Conservation (phyloP, 2,888 invertebrate species). For the Trissoscelio sp. region DNA sequence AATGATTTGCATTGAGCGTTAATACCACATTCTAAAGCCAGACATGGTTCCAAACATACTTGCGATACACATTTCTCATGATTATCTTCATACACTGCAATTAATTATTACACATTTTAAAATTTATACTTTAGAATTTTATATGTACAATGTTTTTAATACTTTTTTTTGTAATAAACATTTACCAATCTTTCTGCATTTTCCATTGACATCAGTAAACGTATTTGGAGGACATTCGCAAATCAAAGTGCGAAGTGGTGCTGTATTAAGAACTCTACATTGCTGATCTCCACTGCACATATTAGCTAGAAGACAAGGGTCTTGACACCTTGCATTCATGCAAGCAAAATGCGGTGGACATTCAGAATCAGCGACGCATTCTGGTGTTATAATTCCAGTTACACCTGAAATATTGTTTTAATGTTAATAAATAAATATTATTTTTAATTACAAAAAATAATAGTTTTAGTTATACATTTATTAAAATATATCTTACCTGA, state of each 20-base stretch:
- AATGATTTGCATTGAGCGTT: conserved; percentile 92
- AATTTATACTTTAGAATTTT: too few species aligned
- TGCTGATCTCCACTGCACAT: conserved; percentile 91
- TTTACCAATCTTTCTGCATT: conserved; percentile 86
- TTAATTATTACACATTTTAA: conserved; percentile 57
- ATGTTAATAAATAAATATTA: too few species aligned
- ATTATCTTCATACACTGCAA: conserved; percentile 86
- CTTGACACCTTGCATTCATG: conserved; percentile 89
- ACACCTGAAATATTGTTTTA: conserved; percentile 67
- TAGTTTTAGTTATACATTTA: too few species aligned
- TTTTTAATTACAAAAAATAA: not conserved
- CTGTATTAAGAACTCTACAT: conserved; percentile 90
- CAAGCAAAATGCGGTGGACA: conserved; percentile 91
- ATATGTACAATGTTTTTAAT: not conserved
- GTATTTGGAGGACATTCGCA: conserved; percentile 94
- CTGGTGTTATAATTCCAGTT: conserved; percentile 82
- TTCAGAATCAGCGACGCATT: conserved; percentile 90
- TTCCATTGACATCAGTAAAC: conserved; percentile 89
- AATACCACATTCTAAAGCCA: conserved; percentile 90
- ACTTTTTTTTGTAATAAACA: conserved; percentile 25
- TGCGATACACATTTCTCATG: conserved; percentile 90
- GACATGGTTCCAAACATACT: conserved; percentile 91
- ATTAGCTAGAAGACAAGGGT: conserved; percentile 89
- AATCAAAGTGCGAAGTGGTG: conserved; percentile 92
- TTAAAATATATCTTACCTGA: conserved; percentile 84